Evolutionary conservation across 2,888 invertebrate genomes (phyloP).

Genomic region (Drosophila hamatofila): DNA sequence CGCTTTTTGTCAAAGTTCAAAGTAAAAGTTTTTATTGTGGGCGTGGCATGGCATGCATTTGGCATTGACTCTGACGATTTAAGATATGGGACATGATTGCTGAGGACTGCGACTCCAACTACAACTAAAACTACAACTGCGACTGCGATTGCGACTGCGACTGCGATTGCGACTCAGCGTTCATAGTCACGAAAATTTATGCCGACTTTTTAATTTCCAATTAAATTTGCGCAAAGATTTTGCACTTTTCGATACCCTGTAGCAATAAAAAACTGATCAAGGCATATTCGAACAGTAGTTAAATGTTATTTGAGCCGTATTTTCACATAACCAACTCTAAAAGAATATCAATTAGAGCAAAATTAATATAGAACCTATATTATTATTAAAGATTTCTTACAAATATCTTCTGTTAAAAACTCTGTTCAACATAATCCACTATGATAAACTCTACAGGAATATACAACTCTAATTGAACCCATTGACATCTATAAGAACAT

Average conservation of each 20-base stretch:
- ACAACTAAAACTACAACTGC: too few species aligned
- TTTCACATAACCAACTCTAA: background rate
- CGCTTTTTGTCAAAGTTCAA: slow-evolving; percentile 58
- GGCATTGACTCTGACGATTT: slow-evolving; percentile 45
- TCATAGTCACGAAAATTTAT: slow-evolving; percentile 55
- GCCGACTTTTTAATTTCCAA: slow-evolving; percentile 60
- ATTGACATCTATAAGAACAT: background rate
- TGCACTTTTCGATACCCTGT: slow-evolving; percentile 39
- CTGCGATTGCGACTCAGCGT: background rate
- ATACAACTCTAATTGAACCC: background rate
- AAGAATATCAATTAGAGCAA: background rate
- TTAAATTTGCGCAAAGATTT: slow-evolving; percentile 48
- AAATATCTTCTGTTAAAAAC: too few species aligned
- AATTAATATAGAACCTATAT: background rate
- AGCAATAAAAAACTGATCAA: background rate
- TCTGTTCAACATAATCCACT: background rate
- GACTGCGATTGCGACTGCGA: background rate
- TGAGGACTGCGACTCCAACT: background rate
- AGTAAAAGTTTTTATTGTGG: slow-evolving; percentile 56
- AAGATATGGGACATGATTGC: slow-evolving; percentile 48
- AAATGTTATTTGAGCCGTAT: too few species aligned
- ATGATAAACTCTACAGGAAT: background rate
- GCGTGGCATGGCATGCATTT: slow-evolving; percentile 51
- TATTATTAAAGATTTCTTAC: too few species aligned
- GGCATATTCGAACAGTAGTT: background rate